A percentile compares a stretch with the other conserved stretches of the same genome.
phyloP scores from a whole-genome alignment of 2,888 invertebrate genomes.

The Hyles lineata region DNA sequence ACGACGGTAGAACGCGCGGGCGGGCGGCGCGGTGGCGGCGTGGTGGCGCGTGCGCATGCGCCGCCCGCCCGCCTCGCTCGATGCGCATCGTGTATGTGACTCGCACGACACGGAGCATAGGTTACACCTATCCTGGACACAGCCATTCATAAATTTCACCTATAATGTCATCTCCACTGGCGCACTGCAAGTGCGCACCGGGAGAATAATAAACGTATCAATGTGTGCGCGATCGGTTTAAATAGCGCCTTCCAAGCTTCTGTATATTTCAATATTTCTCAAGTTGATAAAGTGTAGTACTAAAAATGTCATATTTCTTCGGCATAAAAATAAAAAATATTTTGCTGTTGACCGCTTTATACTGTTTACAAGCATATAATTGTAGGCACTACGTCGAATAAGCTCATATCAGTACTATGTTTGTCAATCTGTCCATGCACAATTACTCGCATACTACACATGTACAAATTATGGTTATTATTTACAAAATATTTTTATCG shows the following conservation, averaged over 20 bases:
- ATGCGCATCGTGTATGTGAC: neutral
- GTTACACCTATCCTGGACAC: slow-evolving; percentile 68
- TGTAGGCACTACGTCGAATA: slow-evolving; percentile 88
- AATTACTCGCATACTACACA: slow-evolving; percentile 76
- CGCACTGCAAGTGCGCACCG: slow-evolving; percentile 29
- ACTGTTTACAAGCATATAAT: slow-evolving; percentile 81
- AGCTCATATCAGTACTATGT: slow-evolving; percentile 87
- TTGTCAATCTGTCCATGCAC: slow-evolving; percentile 77
- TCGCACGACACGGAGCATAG: slow-evolving; percentile 37
- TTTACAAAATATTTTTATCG: slow-evolving; percentile 67
- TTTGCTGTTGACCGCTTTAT: slow-evolving; percentile 62
- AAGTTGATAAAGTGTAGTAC: neutral
- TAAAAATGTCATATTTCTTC: slow-evolving; percentile 49
- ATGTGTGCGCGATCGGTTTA: slow-evolving; percentile 10
- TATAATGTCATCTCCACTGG: slow-evolving; percentile 52
- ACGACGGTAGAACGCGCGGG: slow-evolving; percentile 35
- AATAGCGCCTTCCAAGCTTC: slow-evolving; percentile 1
- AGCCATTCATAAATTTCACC: slow-evolving; percentile 68
- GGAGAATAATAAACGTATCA: neutral
- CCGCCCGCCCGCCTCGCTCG: neutral
- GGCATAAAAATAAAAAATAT: slow-evolving; percentile 52
- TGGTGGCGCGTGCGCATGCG: no score
- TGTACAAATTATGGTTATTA: slow-evolving; percentile 74
- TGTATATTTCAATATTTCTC: slow-evolving; percentile 9
- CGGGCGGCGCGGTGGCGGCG: neutral